Percentiles rank a stretch among this genome's conserved stretches.
Evolutionary conservation across 2,113 vertebrate genomes (phyloP).

Genomic region (Suricata suricatta): DNA sequence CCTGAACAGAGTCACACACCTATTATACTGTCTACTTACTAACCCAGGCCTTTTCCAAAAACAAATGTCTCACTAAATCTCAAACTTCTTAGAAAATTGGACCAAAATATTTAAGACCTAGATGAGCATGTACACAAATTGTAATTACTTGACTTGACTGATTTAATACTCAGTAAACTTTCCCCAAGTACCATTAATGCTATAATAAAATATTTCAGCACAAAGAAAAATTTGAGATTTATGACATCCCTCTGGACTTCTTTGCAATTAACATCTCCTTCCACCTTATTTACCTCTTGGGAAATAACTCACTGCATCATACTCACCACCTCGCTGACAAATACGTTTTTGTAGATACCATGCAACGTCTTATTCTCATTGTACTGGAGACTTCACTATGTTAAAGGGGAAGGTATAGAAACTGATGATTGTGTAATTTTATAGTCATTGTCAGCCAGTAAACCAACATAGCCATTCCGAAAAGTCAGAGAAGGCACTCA

Average conservation of each 20-base stretch:
- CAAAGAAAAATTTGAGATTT: constrained; percentile 67
- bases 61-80: neutral
- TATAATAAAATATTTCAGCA: constrained; percentile 27
- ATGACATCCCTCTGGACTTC: constrained; percentile 12
- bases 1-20: neutral
- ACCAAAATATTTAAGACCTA: constrained; percentile 49
- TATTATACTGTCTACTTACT: neutral
- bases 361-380: neutral
- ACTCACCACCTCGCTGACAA: neutral
- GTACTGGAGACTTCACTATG: neutral
- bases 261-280: neutral
- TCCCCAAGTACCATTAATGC: constrained; percentile 48
- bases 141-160: constrained; percentile 71
- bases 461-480: neutral
- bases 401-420: neutral
- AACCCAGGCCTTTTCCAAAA: neutral
- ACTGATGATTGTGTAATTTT: neutral
- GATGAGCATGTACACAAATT: neutral
- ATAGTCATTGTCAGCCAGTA: neutral
- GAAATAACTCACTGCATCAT: constrained; percentile 57
- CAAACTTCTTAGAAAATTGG: neutral
- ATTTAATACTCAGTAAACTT: constrained; percentile 69
- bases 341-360: neutral
- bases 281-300: constrained; percentile 44
- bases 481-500: neutral